Evolutionary conservation across 2,113 vertebrate species (phyloP).

Genomic region (Salvelinus alpinus): DNA sequence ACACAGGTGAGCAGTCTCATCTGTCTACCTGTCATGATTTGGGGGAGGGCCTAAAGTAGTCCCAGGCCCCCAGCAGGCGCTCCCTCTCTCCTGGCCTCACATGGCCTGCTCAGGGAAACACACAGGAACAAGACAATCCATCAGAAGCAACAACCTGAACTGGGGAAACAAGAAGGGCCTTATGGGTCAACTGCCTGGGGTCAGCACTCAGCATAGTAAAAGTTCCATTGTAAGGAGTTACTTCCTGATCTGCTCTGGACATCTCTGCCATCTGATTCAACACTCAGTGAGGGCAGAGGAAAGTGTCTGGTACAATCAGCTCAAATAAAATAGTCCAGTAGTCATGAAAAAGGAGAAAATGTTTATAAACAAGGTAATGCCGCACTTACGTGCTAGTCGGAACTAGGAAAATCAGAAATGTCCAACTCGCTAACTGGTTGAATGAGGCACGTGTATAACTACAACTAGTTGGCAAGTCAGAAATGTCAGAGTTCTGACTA

Average conservation of each 20-base stretch:
- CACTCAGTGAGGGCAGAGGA: constrained; percentile 18
- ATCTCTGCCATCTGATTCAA: constrained; percentile 58
- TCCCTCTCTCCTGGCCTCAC: neutral
- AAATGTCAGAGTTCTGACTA: too few relatives aligned
- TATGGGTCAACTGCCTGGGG: constrained; percentile 58
- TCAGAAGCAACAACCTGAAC: constrained; percentile 19
- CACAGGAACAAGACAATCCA: constrained; percentile 31
- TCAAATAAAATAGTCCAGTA: constrained; percentile 23
- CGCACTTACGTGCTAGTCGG: too few relatives aligned
- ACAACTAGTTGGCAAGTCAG: too few relatives aligned
- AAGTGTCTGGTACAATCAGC: constrained; percentile 36
- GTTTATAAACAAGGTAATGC: neutral
- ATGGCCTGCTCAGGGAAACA: neutral
- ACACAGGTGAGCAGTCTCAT: neutral
- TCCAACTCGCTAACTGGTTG: too few relatives aligned
- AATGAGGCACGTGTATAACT: too few relatives aligned
- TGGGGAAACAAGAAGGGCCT: constrained; percentile 51
- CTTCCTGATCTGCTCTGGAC: constrained; percentile 51
- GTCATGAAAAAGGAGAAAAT: neutral
- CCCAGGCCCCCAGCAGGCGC: constrained; percentile 13
- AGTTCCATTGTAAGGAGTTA: constrained; percentile 14
- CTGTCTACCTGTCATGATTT: neutral
- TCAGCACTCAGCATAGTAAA: constrained; percentile 61
- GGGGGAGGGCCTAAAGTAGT: constrained; percentile 3
- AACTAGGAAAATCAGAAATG: too few relatives aligned